Evolutionary conservation across 1,140 invertebrate species (phyloP).

Genomic region (Pogonognathellus flavescens): DNA sequence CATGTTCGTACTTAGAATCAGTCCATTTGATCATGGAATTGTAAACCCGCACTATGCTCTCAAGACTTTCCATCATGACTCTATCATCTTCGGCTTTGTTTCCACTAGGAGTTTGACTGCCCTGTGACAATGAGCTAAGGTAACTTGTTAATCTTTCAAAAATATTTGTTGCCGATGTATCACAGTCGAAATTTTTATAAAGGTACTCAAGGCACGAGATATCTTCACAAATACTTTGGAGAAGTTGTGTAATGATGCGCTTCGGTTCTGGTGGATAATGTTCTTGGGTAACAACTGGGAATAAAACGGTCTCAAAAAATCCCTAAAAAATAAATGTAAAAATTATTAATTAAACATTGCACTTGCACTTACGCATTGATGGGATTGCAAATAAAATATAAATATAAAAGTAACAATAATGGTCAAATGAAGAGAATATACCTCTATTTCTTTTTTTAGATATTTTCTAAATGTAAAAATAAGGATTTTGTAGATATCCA

Average conservation of each 20-base stretch:
- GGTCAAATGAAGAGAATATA: slow-evolving; percentile 69
- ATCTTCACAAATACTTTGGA: slow-evolving; percentile 97
- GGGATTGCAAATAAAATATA: too few relatives aligned
- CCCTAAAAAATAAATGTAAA: slow-evolving; percentile 74
- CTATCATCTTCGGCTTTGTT: slow-evolving; percentile 92
- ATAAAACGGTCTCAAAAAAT: slow-evolving; percentile 99
- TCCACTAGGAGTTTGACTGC: slow-evolving; percentile 74
- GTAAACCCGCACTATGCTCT: slow-evolving; percentile 96
- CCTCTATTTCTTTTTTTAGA: slow-evolving; percentile 98
- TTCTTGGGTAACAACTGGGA: slow-evolving; percentile 96
- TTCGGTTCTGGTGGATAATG: slow-evolving; percentile 98
- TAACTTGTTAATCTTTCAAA: slow-evolving; percentile 96
- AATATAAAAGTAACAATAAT: neutral
- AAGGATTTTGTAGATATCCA: slow-evolving; percentile 95
- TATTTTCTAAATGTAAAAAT: slow-evolving; percentile 97
- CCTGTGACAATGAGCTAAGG: slow-evolving; percentile 88
- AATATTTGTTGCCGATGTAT: slow-evolving; percentile 96
- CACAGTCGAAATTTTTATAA: slow-evolving; percentile 99
- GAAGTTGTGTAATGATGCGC: slow-evolving; percentile 97
- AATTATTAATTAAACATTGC: neutral
- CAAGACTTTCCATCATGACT: slow-evolving; percentile 93
- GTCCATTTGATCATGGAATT: slow-evolving; percentile 99
- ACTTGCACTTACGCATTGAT: too few relatives aligned
- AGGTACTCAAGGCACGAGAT: slow-evolving; percentile 99
- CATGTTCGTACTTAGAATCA: slow-evolving; percentile 77